Base-by-base conservation (phyloP, 2,888 invertebrate species). In the Nemoura dubitans region DNA sequence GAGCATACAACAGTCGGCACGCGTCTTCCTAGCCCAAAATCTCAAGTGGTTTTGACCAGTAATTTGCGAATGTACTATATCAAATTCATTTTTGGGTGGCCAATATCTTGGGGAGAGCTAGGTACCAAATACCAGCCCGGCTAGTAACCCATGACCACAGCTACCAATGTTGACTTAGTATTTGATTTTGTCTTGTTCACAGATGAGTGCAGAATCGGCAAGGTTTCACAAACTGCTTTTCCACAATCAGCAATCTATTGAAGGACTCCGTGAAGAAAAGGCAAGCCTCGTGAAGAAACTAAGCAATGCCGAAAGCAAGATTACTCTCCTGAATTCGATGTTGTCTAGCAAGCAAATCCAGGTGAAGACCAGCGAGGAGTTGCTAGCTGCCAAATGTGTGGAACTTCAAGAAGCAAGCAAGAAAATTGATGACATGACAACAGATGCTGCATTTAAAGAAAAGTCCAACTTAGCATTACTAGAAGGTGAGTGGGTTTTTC, bases 181-280 rank as follows among this genome's bases (percentile, higher is more conserved):
- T n/a, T n/a, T n/a, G n/a, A n/a, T n/a, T n/a, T n/a, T n/a, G n/a
- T 59, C 59, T 59, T 10, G 21, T 59, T 59, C 92, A 0, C 93
- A 93, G 89, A 89, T 93, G 6, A 90, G 91, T 16, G 91, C 92
- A 0, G 90, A 92, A 29, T 92, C 92, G 0, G 93, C 93, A 86
- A 88, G 93, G n/a, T 92, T 92, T 0, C 92, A 92, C 0, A 93
- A 93, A 89, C 90, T 93, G 81, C 88, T 92, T 0, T 92, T 92
- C 85, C 91, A 92, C 88, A 91, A 92, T 0, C 93, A 93, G 88
- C 93, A 93, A 88, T 91, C 91, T 87, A 90, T 92, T 21, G 93
- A 93, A 89, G 92, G 92, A 14, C 88, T 90, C 0, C 89, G 90
- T 43, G 90, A 90, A 26, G 92, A 92, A 90, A 91, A 89, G 86